phyloP scores from a whole-genome alignment of 1,140 invertebrate genomes.

The Drosophila malerkotliana region DNA sequence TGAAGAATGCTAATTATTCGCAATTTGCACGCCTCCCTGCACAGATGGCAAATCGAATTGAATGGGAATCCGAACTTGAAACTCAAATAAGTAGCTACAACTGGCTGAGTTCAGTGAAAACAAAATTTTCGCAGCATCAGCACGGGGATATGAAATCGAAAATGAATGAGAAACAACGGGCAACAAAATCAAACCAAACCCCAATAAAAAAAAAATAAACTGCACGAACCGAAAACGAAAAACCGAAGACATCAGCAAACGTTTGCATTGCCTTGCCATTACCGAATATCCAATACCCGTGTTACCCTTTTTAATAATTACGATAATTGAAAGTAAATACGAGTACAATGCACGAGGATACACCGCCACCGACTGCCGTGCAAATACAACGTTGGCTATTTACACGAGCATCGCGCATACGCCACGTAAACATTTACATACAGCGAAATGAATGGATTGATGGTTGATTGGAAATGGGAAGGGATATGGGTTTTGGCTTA shows the following conservation, averaged over 20 bases:
- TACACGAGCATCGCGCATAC: conserved; percentile 67
- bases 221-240: conserved; percentile 1
- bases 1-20: conserved; percentile 52
- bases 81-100: conserved; percentile 48
- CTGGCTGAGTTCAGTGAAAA: conserved; percentile 23
- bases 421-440: conserved; percentile 73
- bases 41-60: conserved; percentile 44
- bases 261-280: conserved; percentile 69
- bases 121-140: conserved; percentile 59
- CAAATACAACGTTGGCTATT: conserved; percentile 65
- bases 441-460: conserved; percentile 33
- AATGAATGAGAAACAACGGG: conserved; percentile 35
- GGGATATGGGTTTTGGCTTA: conserved; percentile 4
- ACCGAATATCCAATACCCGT: conserved; percentile 22
- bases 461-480: conserved; percentile 32
- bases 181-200: background rate
- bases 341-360: conserved; percentile 68
- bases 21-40: conserved; percentile 50
- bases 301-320: conserved; percentile 79
- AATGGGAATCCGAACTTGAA: conserved; percentile 11
- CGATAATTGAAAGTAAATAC: conserved; percentile 82
- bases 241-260: conserved; percentile 77
- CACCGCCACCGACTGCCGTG: conserved; percentile 29
- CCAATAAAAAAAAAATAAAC: background rate
- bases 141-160: conserved; percentile 49